Base-by-base conservation (phyloP, 92 coral and sea anemone genomes). In the Siderastrea radians region DNA sequence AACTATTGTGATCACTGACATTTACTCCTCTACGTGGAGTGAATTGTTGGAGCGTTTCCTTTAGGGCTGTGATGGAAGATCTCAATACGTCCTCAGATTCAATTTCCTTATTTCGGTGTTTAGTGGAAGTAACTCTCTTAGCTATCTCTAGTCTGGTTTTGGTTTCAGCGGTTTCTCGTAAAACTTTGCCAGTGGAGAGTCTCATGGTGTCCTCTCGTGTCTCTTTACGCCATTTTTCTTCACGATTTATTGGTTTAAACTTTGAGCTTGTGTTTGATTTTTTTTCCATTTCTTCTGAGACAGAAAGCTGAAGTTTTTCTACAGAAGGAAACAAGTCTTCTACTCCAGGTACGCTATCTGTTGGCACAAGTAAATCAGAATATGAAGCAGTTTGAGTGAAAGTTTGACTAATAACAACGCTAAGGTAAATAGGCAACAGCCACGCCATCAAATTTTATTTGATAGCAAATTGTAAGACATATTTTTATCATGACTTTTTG, bases 11-110 rank as follows among this genome's bases (percentile, higher is more conserved):
- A 1, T 82, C 69, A 15, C 19, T 46, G 16, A n/a, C n/a, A 60
- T 59, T 73, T 17, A 8, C 80, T 43, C 15, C 6, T 14, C 49
- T 13, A 62, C 58, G 4, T 14, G 61, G 72, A 72, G 73, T 12
- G 1, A 62, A n/a, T 49, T 51, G 59, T 26, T 48, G 7, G 47
- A 82, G 12, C n/a, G 76, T 68, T 3, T 83, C 80, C n/a, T 83
- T 51, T 3, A 83, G 59, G 12, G 52, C 16, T 14, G 45, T 16
- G 0, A 52, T 15, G 3, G 61, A 49, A 48, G 45, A n/a, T 9
- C 49, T 51, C 63, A 49, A 13, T 61, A 14, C 2, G 6, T 72
- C n/a, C 44, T 72, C 55, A 0, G 63, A 8, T 2, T 6, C 19
- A 5, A 9, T 17, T 4, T 55, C 15, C 1, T 13, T 0, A 7